Conservation (phyloP, 2,797 vertebrate genomes). For the Botia kubotai region DNA sequence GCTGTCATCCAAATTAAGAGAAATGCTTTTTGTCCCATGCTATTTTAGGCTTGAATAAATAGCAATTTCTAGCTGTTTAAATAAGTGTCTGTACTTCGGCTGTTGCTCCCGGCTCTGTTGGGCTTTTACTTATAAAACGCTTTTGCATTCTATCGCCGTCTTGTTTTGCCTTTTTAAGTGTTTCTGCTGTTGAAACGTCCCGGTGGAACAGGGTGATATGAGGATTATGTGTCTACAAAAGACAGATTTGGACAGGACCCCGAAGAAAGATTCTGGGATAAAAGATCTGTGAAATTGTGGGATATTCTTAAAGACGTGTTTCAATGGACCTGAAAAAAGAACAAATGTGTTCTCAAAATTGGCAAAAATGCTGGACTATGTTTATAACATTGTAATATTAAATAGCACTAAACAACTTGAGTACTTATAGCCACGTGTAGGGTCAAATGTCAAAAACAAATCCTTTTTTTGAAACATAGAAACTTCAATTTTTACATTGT, state of each 20-base stretch:
- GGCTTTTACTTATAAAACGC: conserved; percentile 41
- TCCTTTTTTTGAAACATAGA: no score
- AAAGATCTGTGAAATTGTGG: neutral
- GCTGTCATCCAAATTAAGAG: conserved; percentile 48
- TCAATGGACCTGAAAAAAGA: neutral
- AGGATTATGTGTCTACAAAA: conserved; percentile 19
- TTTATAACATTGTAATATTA: neutral
- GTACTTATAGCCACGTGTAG: no score
- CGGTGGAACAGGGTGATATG: conserved; percentile 19
- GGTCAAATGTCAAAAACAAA: no score
- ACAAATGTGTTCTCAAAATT: neutral
- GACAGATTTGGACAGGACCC: neutral
- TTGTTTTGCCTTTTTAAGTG: conserved; percentile 34
- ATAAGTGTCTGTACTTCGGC: conserved; percentile 50
- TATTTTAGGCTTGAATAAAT: conserved; percentile 54
- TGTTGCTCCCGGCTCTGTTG: conserved; percentile 24
- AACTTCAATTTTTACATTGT: no score
- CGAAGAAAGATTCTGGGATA: neutral
- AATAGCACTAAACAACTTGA: no score
- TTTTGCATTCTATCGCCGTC: conserved; percentile 27
- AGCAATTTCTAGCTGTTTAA: conserved; percentile 53
- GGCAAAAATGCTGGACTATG: neutral
- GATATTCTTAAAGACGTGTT: neutral
- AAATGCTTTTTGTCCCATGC: conserved; percentile 26
- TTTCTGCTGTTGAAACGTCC: conserved; percentile 37